Percentiles rank a stretch among this genome's conserved stretches.
Conservation (phyloP, 2,888 invertebrate genomes). For the Nephrotoma flavescens region DNA sequence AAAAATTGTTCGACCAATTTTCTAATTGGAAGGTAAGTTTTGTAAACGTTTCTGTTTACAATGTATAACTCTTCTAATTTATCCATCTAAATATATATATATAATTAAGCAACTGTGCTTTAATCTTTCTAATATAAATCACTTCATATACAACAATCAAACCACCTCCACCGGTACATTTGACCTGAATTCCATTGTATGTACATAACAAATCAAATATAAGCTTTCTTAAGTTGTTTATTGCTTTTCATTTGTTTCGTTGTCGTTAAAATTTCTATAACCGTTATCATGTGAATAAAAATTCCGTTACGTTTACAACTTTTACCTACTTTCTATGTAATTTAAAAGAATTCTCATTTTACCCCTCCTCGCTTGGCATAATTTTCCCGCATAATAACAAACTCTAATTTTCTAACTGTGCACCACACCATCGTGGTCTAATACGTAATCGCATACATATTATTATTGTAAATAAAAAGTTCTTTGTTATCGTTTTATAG, state of each 20-base stretch:
- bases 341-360: neutral
- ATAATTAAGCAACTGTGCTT: neutral
- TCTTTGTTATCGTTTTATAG: neutral
- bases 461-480: neutral
- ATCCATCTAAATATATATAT: neutral
- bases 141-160: neutral
- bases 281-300: neutral
- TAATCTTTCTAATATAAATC: neutral
- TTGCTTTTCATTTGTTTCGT: neutral
- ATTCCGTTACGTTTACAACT: neutral
- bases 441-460: neutral
- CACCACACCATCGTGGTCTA: neutral
- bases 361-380: neutral
- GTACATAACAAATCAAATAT: neutral
- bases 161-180: neutral
- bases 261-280: neutral
- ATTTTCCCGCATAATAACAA: neutral
- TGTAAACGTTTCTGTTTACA: neutral
- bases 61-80: neutral
- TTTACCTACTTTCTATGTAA: neutral
- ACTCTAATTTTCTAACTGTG: neutral
- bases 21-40: no score
- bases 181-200: neutral
- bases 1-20: no score
- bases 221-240: neutral